Conservation (phyloP, 2,113 vertebrate genomes). For the Eulacestoma nigropectus region DNA sequence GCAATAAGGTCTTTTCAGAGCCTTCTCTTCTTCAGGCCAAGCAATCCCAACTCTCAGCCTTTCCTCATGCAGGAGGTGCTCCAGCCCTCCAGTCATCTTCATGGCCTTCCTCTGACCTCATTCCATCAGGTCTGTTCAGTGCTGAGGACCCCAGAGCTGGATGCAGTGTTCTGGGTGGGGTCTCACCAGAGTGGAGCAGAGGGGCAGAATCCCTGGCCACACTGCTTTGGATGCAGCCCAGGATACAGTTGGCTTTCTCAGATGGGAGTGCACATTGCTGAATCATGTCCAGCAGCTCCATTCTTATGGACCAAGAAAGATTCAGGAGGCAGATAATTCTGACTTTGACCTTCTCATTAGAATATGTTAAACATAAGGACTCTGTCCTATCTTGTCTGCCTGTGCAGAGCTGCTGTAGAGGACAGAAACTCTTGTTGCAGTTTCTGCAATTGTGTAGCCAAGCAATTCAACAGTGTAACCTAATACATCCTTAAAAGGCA, state of each 20-base stretch:
- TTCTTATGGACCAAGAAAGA: not conserved
- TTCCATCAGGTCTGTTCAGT: not conserved
- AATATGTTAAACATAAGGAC: not conserved
- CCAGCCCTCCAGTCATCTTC: not conserved
- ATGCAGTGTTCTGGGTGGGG: not conserved
- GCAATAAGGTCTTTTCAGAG: not conserved
- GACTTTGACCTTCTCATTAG: not conserved
- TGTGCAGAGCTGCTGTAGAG: not conserved
- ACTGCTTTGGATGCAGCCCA: not conserved
- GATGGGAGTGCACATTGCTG: not conserved
- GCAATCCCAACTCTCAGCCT: not conserved
- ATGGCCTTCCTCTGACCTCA: not conserved
- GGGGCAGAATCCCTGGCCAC: not conserved
- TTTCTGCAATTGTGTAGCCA: not conserved
- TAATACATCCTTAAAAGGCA: not conserved
- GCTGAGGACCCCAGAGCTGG: not conserved
- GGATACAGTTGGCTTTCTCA: not conserved
- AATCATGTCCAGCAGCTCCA: not conserved
- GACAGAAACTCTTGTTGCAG: not conserved
- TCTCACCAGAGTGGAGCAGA: not conserved
- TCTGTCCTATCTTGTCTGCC: not conserved
- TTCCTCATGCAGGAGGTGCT: not conserved
- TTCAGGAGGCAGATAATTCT: not conserved
- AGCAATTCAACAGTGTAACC: not conserved
- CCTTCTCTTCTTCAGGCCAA: not conserved